Base-by-base conservation (phyloP, 92 coral and sea anemone species). In the Epizoanthus fatuus region DNA sequence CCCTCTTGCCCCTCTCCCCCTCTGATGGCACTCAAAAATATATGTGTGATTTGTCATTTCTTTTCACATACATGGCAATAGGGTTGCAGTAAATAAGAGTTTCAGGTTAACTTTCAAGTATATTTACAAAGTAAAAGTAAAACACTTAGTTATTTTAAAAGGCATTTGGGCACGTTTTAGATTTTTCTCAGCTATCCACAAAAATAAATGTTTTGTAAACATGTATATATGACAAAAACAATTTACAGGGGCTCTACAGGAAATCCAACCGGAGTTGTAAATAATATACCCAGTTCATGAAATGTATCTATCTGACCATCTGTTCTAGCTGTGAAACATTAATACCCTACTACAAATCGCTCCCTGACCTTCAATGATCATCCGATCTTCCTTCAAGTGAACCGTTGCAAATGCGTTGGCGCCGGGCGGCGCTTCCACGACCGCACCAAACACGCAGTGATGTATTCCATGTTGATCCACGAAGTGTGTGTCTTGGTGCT, bases 351-450 rank as follows among this genome's bases (percentile, higher is more conserved):
- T 86, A 39, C 77, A 15, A 9, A 89, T 60, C 39, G 85, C 19
- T 14, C 97, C 97, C 64, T 91, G 87, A 15, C 97, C 97, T 59
- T 91, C 89, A 52, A 94, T 75, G 51, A 16, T 72, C 55, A 94
- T 86, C 45, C 86, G 76, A 62, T 94, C 92, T 49, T 86, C 89
- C 42, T 72, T 78, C 11, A 94, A 81, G 37, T 79, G 93, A 22
- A 94, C 79, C 40, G 95, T 91, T 44, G 97, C 95, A 84, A 81
- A 91, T 19, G 95, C 97, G 63, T 91, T 94, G 9, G 90, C 86
- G 35, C 75, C 86, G 2, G 32, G 17, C 4, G 92, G 93, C 0
- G 97, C 97, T 75, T 94, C 97, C 4, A 94, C 81, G 32, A 94
- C 89, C 29, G 91, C 93, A 39, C 79, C 81, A 81, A 91, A 79